phyloP scores from a whole-genome alignment of 2,888 invertebrate species.

The Trichopria drosophilae region DNA sequence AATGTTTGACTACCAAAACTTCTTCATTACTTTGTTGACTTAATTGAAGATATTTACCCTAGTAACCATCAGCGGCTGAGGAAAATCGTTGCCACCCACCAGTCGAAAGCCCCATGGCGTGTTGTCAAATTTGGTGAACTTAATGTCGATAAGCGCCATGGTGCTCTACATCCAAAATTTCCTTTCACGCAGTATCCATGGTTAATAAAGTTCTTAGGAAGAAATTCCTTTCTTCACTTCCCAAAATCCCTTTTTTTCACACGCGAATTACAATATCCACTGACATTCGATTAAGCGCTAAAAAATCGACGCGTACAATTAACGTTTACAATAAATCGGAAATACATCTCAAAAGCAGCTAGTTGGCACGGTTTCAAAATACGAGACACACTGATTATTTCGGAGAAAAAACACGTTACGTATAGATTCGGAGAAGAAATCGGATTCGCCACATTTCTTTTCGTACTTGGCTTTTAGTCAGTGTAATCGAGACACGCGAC shows the following conservation, averaged over 20 bases:
- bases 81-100: conserved; percentile 74
- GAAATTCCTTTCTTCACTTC: conserved; percentile 1
- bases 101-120: conserved; percentile 79
- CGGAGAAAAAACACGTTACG: too few relatives aligned
- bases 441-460: too few relatives aligned
- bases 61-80: conserved; percentile 73
- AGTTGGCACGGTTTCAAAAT: too few relatives aligned
- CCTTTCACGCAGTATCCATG: conserved; percentile 3
- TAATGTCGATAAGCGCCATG: conserved; percentile 69
- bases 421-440: too few relatives aligned
- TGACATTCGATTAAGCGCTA: too few relatives aligned
- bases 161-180: conserved; percentile 55
- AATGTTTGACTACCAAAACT: not conserved
- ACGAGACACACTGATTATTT: too few relatives aligned
- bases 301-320: too few relatives aligned
- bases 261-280: not conserved
- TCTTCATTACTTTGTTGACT: too few relatives aligned
- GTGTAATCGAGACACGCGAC: too few relatives aligned
- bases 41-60: conserved; percentile 63
- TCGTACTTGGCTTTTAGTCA: too few relatives aligned
- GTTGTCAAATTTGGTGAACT: conserved; percentile 65
- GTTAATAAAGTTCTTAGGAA: not conserved
- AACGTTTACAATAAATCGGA: too few relatives aligned
- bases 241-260: not conserved
- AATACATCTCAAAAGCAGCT: too few relatives aligned